Percentiles rank a stretch among this genome's conserved stretches.
Conservation (phyloP, 2,113 vertebrate genomes). For the Lycaon pictus region DNA sequence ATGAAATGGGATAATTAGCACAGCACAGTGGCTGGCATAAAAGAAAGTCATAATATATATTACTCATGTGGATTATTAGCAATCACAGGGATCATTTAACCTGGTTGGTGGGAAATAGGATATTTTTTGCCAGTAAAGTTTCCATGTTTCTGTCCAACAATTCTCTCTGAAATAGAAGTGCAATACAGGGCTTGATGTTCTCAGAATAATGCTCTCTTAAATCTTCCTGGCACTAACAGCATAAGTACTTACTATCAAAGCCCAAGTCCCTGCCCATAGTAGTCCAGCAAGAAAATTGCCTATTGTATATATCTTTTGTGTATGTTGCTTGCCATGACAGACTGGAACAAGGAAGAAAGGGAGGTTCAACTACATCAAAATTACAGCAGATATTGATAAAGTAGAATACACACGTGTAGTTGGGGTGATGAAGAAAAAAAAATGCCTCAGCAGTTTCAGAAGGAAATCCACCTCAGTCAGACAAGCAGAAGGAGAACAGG, state of each 20-base stretch:
- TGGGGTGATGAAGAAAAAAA: conserved; percentile 56
- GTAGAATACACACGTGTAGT: neutral
- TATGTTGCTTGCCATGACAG: conserved; percentile 33
- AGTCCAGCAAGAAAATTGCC: conserved; percentile 70
- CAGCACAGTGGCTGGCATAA: neutral
- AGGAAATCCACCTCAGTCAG: neutral
- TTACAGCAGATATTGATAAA: conserved; percentile 51
- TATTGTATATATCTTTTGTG: conserved; percentile 68
- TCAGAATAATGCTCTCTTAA: conserved; percentile 72
- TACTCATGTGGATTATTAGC: neutral
- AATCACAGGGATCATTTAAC: neutral
- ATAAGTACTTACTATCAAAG: conserved; percentile 71
- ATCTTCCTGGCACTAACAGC: conserved; percentile 72
- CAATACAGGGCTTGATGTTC: neutral
- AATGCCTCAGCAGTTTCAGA: conserved; percentile 51
- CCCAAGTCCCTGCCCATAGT: conserved; percentile 68
- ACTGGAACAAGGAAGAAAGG: conserved; percentile 52
- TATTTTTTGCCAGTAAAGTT: conserved; percentile 31
- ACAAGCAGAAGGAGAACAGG: neutral
- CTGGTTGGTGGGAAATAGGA: neutral
- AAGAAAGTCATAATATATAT: neutral
- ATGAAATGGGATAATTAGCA: conserved; percentile 10
- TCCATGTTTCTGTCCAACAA: conserved; percentile 49
- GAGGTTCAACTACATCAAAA: conserved; percentile 39
- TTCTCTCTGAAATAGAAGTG: conserved; percentile 53